Percentiles rank a stretch among this genome's conserved stretches.
Evolutionary conservation across 2,113 vertebrate genomes (phyloP).

Genomic region (Otus sunia): DNA sequence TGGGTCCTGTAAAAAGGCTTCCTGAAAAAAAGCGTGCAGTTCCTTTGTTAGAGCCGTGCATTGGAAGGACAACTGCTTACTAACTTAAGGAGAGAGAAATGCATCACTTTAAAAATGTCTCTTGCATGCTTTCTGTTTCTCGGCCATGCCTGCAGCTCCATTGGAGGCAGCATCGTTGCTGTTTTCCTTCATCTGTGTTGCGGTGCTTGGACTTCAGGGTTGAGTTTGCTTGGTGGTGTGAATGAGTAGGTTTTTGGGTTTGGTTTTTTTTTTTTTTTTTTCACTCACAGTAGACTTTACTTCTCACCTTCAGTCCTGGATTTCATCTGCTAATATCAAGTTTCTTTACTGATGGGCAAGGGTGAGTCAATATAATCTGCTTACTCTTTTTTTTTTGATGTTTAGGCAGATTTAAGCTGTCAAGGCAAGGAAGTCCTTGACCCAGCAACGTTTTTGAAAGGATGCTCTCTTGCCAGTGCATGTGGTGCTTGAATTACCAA

Average conservation of each 20-base stretch:
- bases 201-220: background rate
- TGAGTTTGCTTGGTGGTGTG: background rate
- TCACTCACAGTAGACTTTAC: background rate
- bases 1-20: background rate
- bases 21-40: background rate
- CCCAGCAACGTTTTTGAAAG: background rate
- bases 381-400: background rate
- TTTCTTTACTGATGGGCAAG: background rate
- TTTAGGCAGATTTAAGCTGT: background rate
- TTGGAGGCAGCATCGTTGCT: background rate
- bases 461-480: background rate
- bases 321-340: background rate
- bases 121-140: background rate
- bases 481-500: background rate
- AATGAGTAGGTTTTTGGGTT: background rate
- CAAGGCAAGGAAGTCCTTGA: background rate
- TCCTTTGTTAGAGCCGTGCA: background rate
- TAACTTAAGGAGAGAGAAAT: background rate
- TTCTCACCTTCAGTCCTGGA: background rate
- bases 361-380: background rate
- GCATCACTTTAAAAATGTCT: background rate
- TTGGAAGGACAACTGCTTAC: no score
- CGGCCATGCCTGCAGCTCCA: fast-evolving
- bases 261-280: background rate
- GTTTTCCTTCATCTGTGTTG: background rate